Base-by-base conservation (phyloP, 2,113 vertebrate species). In the Mirza zaza region DNA sequence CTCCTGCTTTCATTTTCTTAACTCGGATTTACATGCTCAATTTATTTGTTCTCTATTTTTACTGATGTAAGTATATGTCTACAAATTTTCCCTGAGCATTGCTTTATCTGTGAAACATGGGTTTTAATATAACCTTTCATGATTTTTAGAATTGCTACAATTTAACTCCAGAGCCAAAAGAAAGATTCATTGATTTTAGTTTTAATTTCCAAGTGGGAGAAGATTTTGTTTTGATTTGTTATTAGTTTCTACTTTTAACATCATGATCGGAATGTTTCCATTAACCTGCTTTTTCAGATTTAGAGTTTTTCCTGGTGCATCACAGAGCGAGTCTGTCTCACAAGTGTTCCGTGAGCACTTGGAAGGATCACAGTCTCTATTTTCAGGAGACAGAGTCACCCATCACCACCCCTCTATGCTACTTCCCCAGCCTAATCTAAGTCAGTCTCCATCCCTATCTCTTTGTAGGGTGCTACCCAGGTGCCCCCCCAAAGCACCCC, bases 161-260 rank as follows among this genome's bases (percentile, higher is more conserved):
- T 96, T 87, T 85, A 71, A 81, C 32, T 52, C 61, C 8, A 67
- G 67, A 95, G 42, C 85, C 77, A 39, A 84, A 75, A 93, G 50
- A 68, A 88, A 87, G 6, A 27, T 52, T 77, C 36, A 17, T 73
- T 17, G 1, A 14, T 65, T 77, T 79, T 48, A 34, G 77, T 39
- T 86, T 71, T 55, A 11, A 73, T 84, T 83, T 79, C 34, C 25
- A 77, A 76, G 6, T 25, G 21, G 32, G 42, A 70, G 39, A 7
- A 17, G 7, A 50, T 48, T 77, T 13, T 20, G 1, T 14, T 80
- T 34, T 34, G 73, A 36, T 73, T 59, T 55, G 17, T 70, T 65
- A 48, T 63, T 55, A 39, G 42, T 68, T 92, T 91, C 65, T 84
- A 34, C 29, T 59, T 76, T 87, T 32, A 85, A 21, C 5, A 57